phyloP scores from a whole-genome alignment of 2,888 invertebrate genomes.

The Catotricha subobsoleta region DNA sequence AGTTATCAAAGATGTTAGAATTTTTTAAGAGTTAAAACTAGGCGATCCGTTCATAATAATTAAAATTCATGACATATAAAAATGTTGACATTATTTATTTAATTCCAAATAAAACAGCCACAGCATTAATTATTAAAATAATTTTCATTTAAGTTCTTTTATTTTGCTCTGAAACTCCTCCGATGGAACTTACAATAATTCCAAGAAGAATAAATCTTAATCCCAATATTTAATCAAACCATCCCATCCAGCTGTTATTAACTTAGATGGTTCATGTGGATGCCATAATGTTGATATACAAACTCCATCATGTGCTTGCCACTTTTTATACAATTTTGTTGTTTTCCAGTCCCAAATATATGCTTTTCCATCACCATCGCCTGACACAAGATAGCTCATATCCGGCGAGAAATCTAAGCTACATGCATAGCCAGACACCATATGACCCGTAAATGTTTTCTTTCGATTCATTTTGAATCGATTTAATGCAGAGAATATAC shows the following conservation, averaged over 20 bases:
- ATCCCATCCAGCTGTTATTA: slow-evolving; percentile 99
- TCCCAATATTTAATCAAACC: slow-evolving; percentile 98
- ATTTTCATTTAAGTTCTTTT: background rate
- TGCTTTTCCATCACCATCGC: slow-evolving; percentile 97
- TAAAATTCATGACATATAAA: too few species aligned
- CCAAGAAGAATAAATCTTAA: slow-evolving; percentile 30
- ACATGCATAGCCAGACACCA: slow-evolving; percentile 99
- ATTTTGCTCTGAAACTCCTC: background rate
- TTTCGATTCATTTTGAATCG: slow-evolving; percentile 96
- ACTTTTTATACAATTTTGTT: slow-evolving; percentile 92
- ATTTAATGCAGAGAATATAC: slow-evolving; percentile 93
- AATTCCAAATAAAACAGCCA: too few species aligned
- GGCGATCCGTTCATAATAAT: too few species aligned
- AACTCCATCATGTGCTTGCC: slow-evolving; percentile 98
- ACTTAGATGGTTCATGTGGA: slow-evolving; percentile 93
- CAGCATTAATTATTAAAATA: background rate
- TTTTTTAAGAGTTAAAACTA: too few species aligned
- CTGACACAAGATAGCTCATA: slow-evolving; percentile 94
- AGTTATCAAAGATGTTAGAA: too few species aligned
- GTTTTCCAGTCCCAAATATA: slow-evolving; percentile 99
- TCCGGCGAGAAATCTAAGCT: slow-evolving; percentile 94
- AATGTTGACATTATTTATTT: too few species aligned
- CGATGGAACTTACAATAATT: too few species aligned
- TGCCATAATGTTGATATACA: slow-evolving; percentile 94
- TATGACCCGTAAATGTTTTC: slow-evolving; percentile 94